phyloP scores from a whole-genome alignment of 1,140 invertebrate species.

The Cataglyphis hispanica region DNA sequence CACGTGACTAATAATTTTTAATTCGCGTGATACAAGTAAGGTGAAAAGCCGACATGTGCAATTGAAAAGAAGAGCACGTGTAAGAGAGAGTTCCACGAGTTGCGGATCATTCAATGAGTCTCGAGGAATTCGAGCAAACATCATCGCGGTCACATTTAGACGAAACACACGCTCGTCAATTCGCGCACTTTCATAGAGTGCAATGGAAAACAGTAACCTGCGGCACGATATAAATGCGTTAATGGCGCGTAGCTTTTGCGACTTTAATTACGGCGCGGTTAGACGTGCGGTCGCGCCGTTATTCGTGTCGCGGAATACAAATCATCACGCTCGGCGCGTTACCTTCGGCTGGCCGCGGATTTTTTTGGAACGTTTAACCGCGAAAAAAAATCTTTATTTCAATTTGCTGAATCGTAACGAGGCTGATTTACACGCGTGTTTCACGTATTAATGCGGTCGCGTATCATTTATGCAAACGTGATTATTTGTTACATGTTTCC shows the following conservation, averaged over 20 bases:
- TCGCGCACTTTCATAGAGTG: background rate
- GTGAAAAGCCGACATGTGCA: background rate
- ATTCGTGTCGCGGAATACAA: constrained; percentile 18
- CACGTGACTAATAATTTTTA: background rate
- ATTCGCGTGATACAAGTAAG: background rate
- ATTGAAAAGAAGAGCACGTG: background rate
- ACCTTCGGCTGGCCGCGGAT: background rate
- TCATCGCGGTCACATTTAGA: background rate
- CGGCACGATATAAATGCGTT: constrained; percentile 51
- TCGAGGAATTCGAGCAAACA: background rate
- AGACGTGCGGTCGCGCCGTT: constrained; percentile 32
- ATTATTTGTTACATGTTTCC: background rate
- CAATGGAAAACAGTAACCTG: background rate
- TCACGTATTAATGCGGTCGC: background rate
- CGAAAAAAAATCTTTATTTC: constrained; percentile 1
- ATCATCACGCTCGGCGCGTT: constrained; percentile 18
- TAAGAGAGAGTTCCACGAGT: background rate
- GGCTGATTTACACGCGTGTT: background rate
- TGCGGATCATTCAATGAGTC: background rate
- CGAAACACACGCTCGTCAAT: background rate
- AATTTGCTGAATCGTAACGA: background rate
- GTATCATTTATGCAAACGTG: background rate
- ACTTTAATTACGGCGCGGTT: constrained; percentile 60
- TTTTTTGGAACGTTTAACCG: background rate
- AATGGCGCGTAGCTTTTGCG: constrained; percentile 31